A percentile compares a stretch with the other conserved stretches of the same genome.
phyloP scores from a whole-genome alignment of 2,797 vertebrate species.

The Bradypodion pumilum region DNA sequence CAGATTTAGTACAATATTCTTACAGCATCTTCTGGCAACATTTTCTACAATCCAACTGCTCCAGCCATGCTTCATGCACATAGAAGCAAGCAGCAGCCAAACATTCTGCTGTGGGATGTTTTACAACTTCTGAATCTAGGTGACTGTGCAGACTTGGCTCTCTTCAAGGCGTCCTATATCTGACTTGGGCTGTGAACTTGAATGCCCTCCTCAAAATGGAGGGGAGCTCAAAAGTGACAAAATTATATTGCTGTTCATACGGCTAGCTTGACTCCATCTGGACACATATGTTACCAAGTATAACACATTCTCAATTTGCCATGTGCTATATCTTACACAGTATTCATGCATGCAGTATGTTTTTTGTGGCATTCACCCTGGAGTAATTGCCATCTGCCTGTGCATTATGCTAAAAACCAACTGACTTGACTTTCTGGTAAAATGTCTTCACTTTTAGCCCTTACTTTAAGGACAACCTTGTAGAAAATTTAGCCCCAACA shows the following conservation, averaged over 20 bases:
- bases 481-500: background rate
- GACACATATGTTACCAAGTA: conserved; percentile 9
- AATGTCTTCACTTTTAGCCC: background rate
- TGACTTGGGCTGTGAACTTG: conserved; percentile 2
- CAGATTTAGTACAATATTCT: background rate
- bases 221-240: background rate
- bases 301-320: conserved; percentile 18
- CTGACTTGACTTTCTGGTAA: background rate
- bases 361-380: conserved; percentile 16
- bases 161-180: background rate
- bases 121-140: conserved; percentile 32
- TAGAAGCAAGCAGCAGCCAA: background rate
- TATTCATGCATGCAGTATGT: conserved; percentile 5
- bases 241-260: background rate
- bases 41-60: background rate
- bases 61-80: rapidly evolving
- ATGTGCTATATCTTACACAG: conserved; percentile 9
- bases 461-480: background rate
- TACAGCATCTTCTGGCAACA: background rate
- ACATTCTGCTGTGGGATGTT: conserved; percentile 5
- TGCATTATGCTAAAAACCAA: conserved; percentile 6
- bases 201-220: background rate
- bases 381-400: conserved; percentile 8
- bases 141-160: background rate
- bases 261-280: conserved; percentile 15